Conservation (phyloP, 2,113 vertebrate genomes). For the Leptodactylus fuscus region DNA sequence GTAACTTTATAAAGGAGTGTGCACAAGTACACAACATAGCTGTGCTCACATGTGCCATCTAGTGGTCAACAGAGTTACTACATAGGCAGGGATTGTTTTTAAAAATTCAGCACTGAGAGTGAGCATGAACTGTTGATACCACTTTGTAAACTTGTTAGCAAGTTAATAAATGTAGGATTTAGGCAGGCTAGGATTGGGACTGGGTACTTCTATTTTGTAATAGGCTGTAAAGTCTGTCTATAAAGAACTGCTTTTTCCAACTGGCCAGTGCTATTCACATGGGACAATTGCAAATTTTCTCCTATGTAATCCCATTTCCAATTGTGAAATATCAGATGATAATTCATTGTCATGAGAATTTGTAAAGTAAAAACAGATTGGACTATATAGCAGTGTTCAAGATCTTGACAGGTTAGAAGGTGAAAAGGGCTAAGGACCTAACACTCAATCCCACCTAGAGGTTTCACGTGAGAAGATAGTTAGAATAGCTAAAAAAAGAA, state of each 20-base stretch:
- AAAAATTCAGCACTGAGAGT: neutral
- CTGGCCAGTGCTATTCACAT: too few species aligned
- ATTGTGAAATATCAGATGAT: neutral
- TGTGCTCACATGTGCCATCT: constrained; percentile 45
- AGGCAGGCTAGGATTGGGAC: too few species aligned
- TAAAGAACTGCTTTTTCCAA: too few species aligned
- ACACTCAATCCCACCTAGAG: neutral
- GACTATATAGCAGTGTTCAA: neutral
- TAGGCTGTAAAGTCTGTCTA: too few species aligned
- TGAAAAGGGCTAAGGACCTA: neutral
- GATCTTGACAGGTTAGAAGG: neutral
- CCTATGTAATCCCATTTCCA: too few species aligned
- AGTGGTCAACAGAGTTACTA: constrained; percentile 6
- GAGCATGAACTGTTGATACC: too few species aligned
- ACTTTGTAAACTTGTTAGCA: too few species aligned
- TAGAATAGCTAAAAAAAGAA: too few species aligned
- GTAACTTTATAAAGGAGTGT: neutral
- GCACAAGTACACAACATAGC: neutral
- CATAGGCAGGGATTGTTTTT: neutral
- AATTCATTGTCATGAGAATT: too few species aligned
- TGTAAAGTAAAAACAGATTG: neutral
- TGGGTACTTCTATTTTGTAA: too few species aligned
- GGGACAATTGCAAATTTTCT: too few species aligned
- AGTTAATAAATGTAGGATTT: neutral
- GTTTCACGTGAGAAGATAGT: too few species aligned